These are phyloP conservation scores for Gopherus evgoodei DNA, from an alignment of 2,113 vertebrate genomes.

Conservation along the genomic window DNA sequence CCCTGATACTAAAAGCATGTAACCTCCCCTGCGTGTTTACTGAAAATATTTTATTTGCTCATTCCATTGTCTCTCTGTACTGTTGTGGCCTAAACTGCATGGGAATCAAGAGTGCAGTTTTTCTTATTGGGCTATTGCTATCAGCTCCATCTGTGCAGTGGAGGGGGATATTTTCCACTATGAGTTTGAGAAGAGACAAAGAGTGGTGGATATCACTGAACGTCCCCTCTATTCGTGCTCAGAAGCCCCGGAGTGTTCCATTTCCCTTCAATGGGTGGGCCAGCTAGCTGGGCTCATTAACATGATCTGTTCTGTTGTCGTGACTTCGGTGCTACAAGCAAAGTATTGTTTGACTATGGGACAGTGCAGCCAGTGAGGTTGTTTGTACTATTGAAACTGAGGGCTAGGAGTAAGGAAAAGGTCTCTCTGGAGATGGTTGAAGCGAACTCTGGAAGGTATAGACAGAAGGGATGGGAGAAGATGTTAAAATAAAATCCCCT, in stretches of 20 bases:
- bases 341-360: background rate
- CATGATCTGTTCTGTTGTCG: background rate
- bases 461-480: background rate
- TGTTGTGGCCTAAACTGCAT: background rate
- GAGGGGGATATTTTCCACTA: background rate
- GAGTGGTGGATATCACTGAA: background rate
- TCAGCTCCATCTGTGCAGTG: fast-evolving
- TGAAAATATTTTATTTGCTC: background rate
- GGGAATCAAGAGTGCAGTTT: background rate
- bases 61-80: background rate
- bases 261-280: background rate
- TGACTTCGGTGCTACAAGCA: background rate
- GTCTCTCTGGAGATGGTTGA: background rate
- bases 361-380: fast-evolving
- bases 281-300: background rate
- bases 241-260: background rate
- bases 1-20: background rate
- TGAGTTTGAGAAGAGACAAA: background rate
- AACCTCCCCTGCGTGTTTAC: background rate
- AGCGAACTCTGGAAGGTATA: background rate
- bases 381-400: background rate
- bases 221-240: background rate
- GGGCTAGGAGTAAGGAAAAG: background rate
- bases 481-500: constrained; percentile 25
- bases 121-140: background rate